phyloP scores from a whole-genome alignment of 2,888 invertebrate genomes.

The Choristoneura rosaceana region DNA sequence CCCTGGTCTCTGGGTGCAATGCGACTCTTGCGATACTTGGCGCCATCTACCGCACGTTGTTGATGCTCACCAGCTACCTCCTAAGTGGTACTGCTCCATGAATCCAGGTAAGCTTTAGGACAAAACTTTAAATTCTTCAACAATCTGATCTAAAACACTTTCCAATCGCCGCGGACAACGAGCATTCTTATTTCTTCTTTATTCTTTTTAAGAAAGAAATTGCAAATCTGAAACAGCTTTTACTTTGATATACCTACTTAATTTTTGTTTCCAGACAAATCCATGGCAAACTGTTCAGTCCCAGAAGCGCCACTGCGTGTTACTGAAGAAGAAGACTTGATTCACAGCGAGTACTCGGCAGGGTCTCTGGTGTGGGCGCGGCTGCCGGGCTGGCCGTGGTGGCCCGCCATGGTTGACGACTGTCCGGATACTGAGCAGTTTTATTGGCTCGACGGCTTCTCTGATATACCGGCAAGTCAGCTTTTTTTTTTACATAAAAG shows the following conservation, averaged over 20 bases:
- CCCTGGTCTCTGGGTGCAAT: conserved; percentile 86
- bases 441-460: conserved; percentile 85
- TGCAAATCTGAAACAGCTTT: no score
- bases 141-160: no score
- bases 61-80: conserved; percentile 86
- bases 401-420: conserved; percentile 90
- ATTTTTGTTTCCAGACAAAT: conserved; percentile 62
- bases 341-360: conserved; percentile 86
- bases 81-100: conserved; percentile 87
- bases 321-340: conserved; percentile 81
- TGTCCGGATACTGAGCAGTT: conserved; percentile 87
- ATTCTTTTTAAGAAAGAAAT: no score
- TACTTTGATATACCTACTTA: neutral
- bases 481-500: neutral
- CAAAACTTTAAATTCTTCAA: neutral
- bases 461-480: conserved; percentile 80
- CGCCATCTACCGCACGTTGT: conserved; percentile 81
- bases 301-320: conserved; percentile 76
- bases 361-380: conserved; percentile 89
- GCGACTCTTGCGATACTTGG: conserved; percentile 86
- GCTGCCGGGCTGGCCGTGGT: conserved; percentile 87
- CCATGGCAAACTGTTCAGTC: conserved; percentile 78
- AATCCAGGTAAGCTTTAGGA: conserved; percentile 77
- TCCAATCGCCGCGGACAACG: no score
- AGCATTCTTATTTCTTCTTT: no score